Percentiles rank a stretch among this genome's conserved stretches.
These are phyloP conservation scores for Sakesphorus luctuosus DNA, from an alignment of 2,113 vertebrate genomes.

Conservation along the genomic window DNA sequence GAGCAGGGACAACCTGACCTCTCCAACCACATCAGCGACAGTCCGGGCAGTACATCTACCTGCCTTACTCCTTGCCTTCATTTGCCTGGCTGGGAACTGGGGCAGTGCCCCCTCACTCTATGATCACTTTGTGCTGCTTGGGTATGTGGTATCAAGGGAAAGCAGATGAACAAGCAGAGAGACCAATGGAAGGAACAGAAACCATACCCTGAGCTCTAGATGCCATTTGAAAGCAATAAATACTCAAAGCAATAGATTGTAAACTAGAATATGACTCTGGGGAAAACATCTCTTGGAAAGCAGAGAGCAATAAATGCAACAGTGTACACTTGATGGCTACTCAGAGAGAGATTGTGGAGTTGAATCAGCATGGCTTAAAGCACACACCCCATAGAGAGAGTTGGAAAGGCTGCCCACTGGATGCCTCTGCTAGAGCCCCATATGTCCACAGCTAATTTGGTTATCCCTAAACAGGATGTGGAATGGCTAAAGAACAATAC, in stretches of 20 bases:
- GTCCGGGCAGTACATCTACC: not conserved
- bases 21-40: not conserved
- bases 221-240: not conserved
- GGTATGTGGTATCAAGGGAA: not conserved
- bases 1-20: not conserved
- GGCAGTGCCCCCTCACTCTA: no score
- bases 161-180: not conserved
- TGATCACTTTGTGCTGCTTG: accelerated
- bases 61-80: not conserved
- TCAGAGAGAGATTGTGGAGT: not conserved
- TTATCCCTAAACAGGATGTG: not conserved
- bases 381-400: not conserved
- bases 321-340: not conserved
- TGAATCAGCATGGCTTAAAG: not conserved
- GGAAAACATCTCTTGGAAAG: not conserved
- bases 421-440: not conserved
- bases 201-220: not conserved
- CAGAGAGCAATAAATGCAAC: not conserved
- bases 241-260: not conserved
- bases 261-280: not conserved
- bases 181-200: not conserved
- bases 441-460: not conserved
- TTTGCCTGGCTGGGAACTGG: not conserved
- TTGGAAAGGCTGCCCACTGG: not conserved
- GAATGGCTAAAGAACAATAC: not conserved